These are phyloP conservation scores for Oxyura jamaicensis DNA, from an alignment of 2,113 vertebrate genomes.

Conservation along the genomic window DNA sequence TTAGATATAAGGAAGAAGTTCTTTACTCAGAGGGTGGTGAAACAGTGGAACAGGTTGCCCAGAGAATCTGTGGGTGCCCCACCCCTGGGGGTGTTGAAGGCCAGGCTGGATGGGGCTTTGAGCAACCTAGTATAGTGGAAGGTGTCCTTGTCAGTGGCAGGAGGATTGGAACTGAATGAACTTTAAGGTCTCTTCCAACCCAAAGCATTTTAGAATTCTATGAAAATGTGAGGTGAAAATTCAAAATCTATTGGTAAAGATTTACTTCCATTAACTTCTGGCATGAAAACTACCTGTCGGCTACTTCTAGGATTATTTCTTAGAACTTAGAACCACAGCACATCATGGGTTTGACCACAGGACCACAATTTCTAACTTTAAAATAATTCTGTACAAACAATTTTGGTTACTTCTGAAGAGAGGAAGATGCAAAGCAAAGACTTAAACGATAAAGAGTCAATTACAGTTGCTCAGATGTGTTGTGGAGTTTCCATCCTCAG, in stretches of 20 bases:
- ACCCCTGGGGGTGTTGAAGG: neutral
- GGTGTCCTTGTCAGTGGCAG: neutral
- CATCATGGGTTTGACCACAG: neutral
- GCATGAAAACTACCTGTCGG: neutral
- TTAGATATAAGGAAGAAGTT: neutral
- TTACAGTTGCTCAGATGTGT: neutral
- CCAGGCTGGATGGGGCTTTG: neutral
- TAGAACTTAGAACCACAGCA: neutral
- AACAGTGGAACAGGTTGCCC: too few species aligned
- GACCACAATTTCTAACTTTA: neutral
- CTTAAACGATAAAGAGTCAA: neutral
- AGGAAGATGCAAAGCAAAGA: neutral
- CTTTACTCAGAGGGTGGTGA: neutral
- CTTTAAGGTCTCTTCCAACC: neutral
- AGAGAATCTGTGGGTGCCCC: neutral
- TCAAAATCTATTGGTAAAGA: neutral
- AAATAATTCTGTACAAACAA: neutral
- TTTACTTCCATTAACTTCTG: neutral
- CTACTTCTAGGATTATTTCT: neutral
- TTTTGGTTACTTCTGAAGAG: neutral
- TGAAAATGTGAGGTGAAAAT: neutral
- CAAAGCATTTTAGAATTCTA: neutral
- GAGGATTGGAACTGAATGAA: neutral
- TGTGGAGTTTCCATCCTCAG: neutral
- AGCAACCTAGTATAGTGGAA: neutral